Conservation (phyloP, 2,113 vertebrate genomes). For the Stomatorhinus ivindoensis region DNA sequence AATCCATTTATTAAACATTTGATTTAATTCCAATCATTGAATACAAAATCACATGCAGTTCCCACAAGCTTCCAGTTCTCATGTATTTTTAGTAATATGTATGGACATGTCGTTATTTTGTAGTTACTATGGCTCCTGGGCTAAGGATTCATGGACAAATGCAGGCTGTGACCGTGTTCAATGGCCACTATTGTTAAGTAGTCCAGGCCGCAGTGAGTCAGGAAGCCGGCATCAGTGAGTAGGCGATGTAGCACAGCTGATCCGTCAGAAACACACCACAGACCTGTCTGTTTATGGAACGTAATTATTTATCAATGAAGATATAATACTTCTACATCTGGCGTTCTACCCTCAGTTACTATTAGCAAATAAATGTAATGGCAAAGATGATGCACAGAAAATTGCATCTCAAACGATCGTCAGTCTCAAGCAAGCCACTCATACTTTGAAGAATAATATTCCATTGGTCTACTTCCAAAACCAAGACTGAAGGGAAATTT, state of each 20-base stretch:
- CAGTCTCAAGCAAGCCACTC: constrained; percentile 16
- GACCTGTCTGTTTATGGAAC: not conserved
- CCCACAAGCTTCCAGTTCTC: not conserved
- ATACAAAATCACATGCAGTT: not conserved
- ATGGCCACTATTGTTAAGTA: constrained; percentile 10
- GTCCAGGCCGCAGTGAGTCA: constrained; percentile 17
- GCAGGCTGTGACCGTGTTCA: not conserved
- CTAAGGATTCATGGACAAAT: constrained; percentile 4
- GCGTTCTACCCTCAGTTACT: no score
- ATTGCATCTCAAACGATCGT: constrained; percentile 1
- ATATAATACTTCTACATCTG: not conserved
- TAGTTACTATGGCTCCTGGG: constrained; percentile 18
- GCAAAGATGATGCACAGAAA: not conserved
- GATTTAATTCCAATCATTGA: not conserved
- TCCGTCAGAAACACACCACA: not conserved
- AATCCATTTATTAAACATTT: not conserved
- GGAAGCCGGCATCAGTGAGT: not conserved
- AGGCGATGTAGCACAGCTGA: not conserved
- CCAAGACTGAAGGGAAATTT: constrained; percentile 32
- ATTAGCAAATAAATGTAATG: not conserved
- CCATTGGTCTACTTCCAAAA: constrained; percentile 44
- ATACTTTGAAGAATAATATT: constrained; percentile 41
- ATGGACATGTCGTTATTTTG: not conserved
- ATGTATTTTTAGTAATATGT: not conserved
- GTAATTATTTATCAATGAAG: not conserved